Conservation (phyloP, 92 coral and sea anemone genomes). For the Umimayanthus kanabou region DNA sequence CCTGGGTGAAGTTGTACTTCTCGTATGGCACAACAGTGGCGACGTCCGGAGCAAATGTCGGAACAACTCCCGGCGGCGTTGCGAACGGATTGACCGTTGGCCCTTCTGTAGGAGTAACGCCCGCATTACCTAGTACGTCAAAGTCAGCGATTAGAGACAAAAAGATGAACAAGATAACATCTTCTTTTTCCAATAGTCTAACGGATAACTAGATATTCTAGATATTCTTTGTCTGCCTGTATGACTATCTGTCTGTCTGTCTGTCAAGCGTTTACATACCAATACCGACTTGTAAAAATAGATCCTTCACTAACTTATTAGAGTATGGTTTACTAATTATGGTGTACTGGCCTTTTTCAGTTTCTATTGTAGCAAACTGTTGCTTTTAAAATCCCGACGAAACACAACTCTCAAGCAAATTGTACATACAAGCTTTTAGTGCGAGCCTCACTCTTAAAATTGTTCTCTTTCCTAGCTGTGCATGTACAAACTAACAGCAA, state of each 20-base stretch:
- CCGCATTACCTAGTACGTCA: conserved; percentile 30
- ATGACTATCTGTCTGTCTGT: no score
- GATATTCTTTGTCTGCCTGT: no score
- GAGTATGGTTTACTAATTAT: no score
- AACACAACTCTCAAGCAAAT: not conserved
- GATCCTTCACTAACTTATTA: no score
- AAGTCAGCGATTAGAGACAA: not conserved
- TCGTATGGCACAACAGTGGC: conserved; percentile 53
- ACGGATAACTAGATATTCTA: no score
- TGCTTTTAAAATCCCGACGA: no score
- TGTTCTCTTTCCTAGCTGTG: not conserved
- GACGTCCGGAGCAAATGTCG: conserved; percentile 69
- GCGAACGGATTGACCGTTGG: conserved; percentile 31
- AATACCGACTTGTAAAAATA: no score
- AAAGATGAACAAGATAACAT: not conserved
- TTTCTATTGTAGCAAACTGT: no score
- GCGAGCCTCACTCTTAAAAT: not conserved
- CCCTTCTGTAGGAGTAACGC: conserved; percentile 37
- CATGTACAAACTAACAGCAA: no score
- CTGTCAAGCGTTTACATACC: no score
- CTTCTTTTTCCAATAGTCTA: no score
- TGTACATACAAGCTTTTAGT: not conserved
- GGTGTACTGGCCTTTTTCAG: no score
- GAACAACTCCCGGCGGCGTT: conserved; percentile 46
- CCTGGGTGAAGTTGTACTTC: conserved; percentile 68